These are phyloP conservation scores for Ganaspis sp. DNA, from an alignment of 1,140 invertebrate species.

Conservation along the genomic window DNA sequence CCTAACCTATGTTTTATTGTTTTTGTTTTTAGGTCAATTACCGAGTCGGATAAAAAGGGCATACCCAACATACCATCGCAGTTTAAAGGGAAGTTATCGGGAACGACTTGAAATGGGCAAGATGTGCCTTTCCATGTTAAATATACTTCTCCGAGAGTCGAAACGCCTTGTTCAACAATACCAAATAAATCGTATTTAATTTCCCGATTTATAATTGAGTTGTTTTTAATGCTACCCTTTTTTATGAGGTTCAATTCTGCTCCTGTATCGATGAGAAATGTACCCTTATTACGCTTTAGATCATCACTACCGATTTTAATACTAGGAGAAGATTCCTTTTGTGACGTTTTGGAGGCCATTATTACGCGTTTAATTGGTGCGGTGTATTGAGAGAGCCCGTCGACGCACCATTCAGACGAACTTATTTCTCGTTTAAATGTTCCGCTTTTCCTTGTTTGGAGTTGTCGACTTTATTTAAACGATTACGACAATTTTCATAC, in stretches of 20 bases:
- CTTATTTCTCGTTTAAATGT: neutral
- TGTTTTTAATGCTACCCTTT: neutral
- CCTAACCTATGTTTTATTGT: neutral
- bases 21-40: constrained; percentile 17
- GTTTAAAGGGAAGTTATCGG: neutral
- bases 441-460: neutral
- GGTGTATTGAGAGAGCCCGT: neutral
- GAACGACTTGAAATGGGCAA: constrained; percentile 4
- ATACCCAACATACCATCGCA: constrained; percentile 21
- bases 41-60: constrained; percentile 11
- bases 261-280: neutral
- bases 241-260: neutral
- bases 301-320: neutral
- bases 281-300: neutral
- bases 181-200: constrained; percentile 31
- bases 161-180: constrained; percentile 3
- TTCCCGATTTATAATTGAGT: neutral
- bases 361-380: neutral
- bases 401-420: neutral
- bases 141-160: constrained; percentile 6
- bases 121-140: neutral
- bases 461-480: neutral
- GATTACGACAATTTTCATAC: neutral
- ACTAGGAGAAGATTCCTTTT: neutral
- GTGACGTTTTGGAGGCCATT: neutral